Evolutionary conservation across 2,888 invertebrate species (phyloP).

Genomic region (Drosophila nr. perissopoda): DNA sequence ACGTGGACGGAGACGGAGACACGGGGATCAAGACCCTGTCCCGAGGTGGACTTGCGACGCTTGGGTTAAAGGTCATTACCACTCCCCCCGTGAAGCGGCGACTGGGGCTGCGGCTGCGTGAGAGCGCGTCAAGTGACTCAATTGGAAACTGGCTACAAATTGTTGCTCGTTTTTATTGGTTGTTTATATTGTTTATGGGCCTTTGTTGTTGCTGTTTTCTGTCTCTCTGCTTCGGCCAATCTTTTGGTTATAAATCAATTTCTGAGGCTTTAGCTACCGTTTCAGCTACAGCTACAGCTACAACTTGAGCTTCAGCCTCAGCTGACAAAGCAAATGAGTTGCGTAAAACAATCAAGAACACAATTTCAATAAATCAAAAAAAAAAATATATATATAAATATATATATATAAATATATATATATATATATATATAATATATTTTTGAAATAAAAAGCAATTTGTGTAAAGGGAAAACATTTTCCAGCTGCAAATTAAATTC

Average conservation of each 20-base stretch:
- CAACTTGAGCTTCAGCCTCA: constrained; percentile 8
- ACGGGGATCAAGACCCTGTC: constrained; percentile 25
- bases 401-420: not conserved
- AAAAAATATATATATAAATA: accelerated
- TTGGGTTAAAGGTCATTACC: constrained; percentile 78
- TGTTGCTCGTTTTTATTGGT: constrained; percentile 58
- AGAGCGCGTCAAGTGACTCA: constrained; percentile 78
- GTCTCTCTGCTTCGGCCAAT: constrained; percentile 56
- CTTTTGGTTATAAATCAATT: constrained; percentile 74
- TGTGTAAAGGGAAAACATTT: constrained; percentile 5
- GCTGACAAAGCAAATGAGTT: constrained; percentile 1
- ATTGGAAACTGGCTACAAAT: constrained; percentile 65
- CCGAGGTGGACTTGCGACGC: constrained; percentile 51
- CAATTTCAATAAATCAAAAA: constrained; percentile 22
- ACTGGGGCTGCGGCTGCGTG: constrained; percentile 46
- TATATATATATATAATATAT: not conserved
- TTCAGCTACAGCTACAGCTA: constrained; percentile 29
- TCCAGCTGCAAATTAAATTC: constrained; percentile 35
- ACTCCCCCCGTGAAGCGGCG: constrained; percentile 22
- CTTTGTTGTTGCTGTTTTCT: constrained; percentile 27
- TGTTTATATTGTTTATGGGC: constrained; percentile 45
- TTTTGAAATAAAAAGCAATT: not conserved
- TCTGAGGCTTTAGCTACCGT: constrained; percentile 69
- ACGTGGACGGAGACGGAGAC: not conserved
- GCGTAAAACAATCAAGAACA: constrained; percentile 3